Evolutionary conservation across 2,888 invertebrate genomes (phyloP), one percentile per base, ranked within the genome.

Genomic region (Synergus itoensis): DNA sequence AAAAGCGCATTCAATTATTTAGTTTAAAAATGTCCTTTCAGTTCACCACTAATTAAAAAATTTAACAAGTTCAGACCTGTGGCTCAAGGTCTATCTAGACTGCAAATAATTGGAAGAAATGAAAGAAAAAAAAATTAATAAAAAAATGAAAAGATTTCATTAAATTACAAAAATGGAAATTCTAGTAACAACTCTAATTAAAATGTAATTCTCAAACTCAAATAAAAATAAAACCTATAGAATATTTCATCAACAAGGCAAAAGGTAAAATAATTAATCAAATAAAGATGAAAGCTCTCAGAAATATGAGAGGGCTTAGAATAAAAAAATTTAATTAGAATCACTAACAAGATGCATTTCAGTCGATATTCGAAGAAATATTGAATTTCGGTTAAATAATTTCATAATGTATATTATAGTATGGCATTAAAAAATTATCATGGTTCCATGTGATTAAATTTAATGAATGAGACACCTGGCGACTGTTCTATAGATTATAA

Each of bases 271-370:
- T 36, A 28, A 11, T 28, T 69, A n/a, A 14, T 67, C 48, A 48
- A 69, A 45, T 69, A 67, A 45, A 45, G 41, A 1, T 21, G 8
- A 48, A 69, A 48, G 16, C 45, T 48, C 1, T 16, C 16, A 69
- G 69, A 69, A 69, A 48, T 21, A 16, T 69, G 69, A 45, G 28
- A 28, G 28, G 16, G 21, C 16, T 48, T 9, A 21, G 45, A 45
- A 48, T 28, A 69, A 69, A 28, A 48, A 45, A 69, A 69, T 48
- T 69, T 45, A 48, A 69, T 69, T 28, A 69, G 21, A 69, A 48
- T 48, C 45, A 7, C 2, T 48, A 48, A 69, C 69, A 48, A 69
- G 69, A 64, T 48, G 21, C 43, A 21, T 67, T 69, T 69, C 28
- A 48, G 8, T 48, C 28, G 1, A 21, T 28, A 21, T 12, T 69